Evolutionary conservation across 1,140 invertebrate genomes (phyloP), one percentile per base, ranked within the genome.

Genomic region (Tribolium madens): DNA sequence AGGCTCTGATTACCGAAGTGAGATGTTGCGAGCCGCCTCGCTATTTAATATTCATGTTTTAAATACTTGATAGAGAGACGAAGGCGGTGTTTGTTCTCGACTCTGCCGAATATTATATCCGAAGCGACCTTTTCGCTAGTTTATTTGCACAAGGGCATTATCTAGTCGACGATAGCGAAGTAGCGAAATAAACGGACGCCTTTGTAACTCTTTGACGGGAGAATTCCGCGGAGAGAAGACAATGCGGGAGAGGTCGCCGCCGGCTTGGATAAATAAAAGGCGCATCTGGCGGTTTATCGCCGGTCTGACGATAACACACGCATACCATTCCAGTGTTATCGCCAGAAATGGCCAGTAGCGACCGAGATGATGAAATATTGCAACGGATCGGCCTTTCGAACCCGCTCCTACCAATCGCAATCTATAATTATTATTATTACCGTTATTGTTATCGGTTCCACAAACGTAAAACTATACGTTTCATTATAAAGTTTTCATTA

Each of bases 1-100:
- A 33, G 57, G 57, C 57, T 64, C 57, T 64, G 57, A 64, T 64
- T 64, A 64, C 57, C 57, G 57, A 64, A 64, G 57, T 64, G 57
- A 64, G 57, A 64, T 64, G 57, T 64, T 33, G 57, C 57, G 57
- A 64, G 57, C 57, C 57, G 57, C 26, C 57, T 31, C 57, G 57
- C 57, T 64, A 18, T 64, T 64, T 64, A 64, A 64, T 64, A 64
- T 64, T 64, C 57, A 64, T 64, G 57, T 64, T 64, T 64, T 64
- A 64, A 64, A 64, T 64, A 64, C 57, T 64, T 64, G 21, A 64
- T 64, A 64, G 57, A 21, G 57, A 64, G 26, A 13, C 57, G 57
- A 26, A 33, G 57, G 21, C 21, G 21, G 57, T n/a, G 21, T 12
- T 33, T 26, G 21, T 33, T 14, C n/a, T 26, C 57, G 26, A 12